Base-by-base conservation (phyloP, 2,113 vertebrate genomes). In the Catharus bicknelli region DNA sequence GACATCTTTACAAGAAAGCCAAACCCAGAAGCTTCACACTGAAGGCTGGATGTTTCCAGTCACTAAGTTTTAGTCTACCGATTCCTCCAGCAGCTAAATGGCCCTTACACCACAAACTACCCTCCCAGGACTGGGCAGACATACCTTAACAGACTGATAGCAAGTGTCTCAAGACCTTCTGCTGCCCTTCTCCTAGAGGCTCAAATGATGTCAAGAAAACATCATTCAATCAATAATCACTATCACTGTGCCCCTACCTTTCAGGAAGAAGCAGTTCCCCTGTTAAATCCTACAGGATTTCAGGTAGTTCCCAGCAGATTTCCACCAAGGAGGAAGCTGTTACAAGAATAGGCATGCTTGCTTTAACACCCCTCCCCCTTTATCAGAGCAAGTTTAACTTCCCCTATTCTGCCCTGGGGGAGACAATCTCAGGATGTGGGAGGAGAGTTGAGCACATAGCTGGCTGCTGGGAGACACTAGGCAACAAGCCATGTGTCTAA, bases 351-450 rank as follows among this genome's bases (percentile, higher is more conserved):
- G 55, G 55, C 85, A 93, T 67, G 90, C 83, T 80, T 88, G 23
- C 95, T 95, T 95, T 94, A 96, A 91, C 85, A 94, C 88, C 90
- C 95, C 34, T 95, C 95, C 95, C 93, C 95, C 95, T 93, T 95
- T 90, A 95, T 93, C 92, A 86, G 47, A 80, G 47, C 90, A 80
- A 93, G 92, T 67, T 86, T 77, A 93, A 94, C 95, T 95, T 96
- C 95, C 95, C 95, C 93, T 96, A 90, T 95, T 95, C 88, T 94
- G 95, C 95, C 95, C 90, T 88, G 93, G 90, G 90, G 95, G 92
- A 96, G 95, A 95, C 92, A 95, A 96, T 95, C 95, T 95, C 93
- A 96, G 95, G 93, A 96, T 95, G 95, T 96, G 93, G 95, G 95
- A 96, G 95, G 93, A 94, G 93, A 95, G 79, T 51, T 80, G 88